Conservation (phyloP, 1,140 invertebrate species). For the Frieseomelitta varia region DNA sequence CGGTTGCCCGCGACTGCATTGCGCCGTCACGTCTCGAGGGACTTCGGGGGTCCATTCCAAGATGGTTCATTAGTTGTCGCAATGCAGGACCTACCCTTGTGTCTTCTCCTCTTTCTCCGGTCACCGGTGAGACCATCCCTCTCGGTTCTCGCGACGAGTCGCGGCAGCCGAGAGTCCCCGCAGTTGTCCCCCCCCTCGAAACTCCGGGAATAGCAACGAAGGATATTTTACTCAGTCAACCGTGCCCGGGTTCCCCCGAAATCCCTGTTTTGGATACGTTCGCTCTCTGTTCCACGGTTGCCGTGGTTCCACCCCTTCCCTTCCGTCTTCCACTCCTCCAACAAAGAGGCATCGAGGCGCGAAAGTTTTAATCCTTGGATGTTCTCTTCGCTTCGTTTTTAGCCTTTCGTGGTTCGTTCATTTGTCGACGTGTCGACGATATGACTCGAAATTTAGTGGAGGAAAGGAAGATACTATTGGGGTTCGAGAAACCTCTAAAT, state of each 20-base stretch:
- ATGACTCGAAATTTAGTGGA: too few relatives aligned
- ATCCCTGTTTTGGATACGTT: conserved; percentile 80
- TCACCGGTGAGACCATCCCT: conserved; percentile 19
- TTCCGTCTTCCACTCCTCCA: not conserved
- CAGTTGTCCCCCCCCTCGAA: conserved; percentile 55
- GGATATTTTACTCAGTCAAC: conserved; percentile 78
- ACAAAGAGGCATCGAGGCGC: not conserved
- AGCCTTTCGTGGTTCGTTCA: too few relatives aligned
- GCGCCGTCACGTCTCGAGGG: conserved; percentile 81
- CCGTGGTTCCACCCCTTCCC: too few relatives aligned
- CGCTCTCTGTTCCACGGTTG: conserved; percentile 32
- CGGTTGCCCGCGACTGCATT: conserved; percentile 76
- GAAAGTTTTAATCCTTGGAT: not conserved
- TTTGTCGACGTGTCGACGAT: too few relatives aligned
- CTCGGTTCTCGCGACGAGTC: conserved; percentile 33
- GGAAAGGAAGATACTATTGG: too few relatives aligned
- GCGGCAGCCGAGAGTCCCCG: not conserved
- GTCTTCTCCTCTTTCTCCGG: conserved; percentile 39
- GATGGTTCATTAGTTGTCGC: conserved; percentile 82
- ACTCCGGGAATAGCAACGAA: conserved; percentile 75
- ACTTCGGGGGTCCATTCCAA: conserved; percentile 78
- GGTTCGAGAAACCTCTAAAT: too few relatives aligned
- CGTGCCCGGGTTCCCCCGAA: conserved; percentile 74
- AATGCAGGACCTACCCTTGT: conserved; percentile 78
- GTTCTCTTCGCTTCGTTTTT: not conserved